These are phyloP conservation scores for Bhutanitis thaidina DNA, from an alignment of 2,888 invertebrate genomes.

Conservation along the genomic window DNA sequence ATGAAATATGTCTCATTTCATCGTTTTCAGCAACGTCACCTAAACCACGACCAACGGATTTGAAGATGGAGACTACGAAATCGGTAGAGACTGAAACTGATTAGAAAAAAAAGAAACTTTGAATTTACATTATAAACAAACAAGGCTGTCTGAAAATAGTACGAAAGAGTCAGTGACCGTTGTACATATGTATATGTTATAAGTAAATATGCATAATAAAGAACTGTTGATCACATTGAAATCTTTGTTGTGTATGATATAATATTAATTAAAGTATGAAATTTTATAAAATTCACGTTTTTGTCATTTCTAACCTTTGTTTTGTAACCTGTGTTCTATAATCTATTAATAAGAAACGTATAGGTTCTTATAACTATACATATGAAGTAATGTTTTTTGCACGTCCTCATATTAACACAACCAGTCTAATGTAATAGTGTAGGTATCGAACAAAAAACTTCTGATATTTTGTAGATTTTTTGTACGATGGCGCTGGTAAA, in stretches of 20 bases:
- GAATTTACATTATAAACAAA: conserved; percentile 4
- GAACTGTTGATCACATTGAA: conserved; percentile 10
- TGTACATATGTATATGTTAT: conserved; percentile 17
- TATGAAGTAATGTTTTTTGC: too few species aligned
- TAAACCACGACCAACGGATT: background rate
- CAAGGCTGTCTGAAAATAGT: background rate
- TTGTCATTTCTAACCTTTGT: background rate
- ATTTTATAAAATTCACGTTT: background rate
- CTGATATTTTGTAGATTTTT: too few species aligned
- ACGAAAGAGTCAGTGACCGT: background rate
- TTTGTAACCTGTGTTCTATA: background rate
- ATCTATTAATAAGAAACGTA: too few species aligned
- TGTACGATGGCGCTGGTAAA: too few species aligned
- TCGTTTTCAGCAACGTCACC: conserved; percentile 10
- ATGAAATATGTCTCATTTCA: too few species aligned
- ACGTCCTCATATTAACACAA: too few species aligned
- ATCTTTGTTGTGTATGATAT: conserved; percentile 15
- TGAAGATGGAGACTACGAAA: conserved; percentile 1
- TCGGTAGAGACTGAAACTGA: conserved; percentile 6
- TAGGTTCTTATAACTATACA: too few species aligned
- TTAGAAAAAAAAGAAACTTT: conserved; percentile 1
- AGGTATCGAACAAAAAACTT: too few species aligned
- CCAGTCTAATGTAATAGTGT: too few species aligned
- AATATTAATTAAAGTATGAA: conserved; percentile 14
- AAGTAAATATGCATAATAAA: background rate